Evolutionary conservation across 2,797 vertebrate genomes (phyloP).

Genomic region (Amazona finschi): DNA sequence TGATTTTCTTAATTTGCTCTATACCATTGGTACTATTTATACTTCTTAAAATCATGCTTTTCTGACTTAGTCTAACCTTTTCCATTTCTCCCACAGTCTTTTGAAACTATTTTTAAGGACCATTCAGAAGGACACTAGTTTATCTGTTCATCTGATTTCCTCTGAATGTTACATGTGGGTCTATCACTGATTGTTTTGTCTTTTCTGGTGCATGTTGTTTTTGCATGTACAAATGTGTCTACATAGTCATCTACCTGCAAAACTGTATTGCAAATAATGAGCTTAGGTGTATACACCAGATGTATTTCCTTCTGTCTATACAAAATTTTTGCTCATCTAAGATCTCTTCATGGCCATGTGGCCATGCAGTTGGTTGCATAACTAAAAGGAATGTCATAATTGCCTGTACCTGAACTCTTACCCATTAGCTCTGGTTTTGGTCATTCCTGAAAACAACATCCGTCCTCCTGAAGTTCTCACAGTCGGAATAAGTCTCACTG

Average conservation of each 20-base stretch:
- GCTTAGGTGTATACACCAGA: neutral
- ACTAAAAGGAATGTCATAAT: neutral
- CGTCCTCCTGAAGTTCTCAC: neutral
- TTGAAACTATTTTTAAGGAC: neutral
- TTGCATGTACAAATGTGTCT: neutral
- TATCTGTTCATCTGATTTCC: neutral
- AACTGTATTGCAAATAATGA: neutral
- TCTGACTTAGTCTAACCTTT: neutral
- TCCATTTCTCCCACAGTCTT: neutral
- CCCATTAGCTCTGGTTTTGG: neutral
- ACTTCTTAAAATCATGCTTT: neutral
- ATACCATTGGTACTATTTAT: neutral
- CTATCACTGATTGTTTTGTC: neutral
- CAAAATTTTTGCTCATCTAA: neutral
- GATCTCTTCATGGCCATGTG: neutral
- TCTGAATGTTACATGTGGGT: neutral
- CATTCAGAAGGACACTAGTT: neutral
- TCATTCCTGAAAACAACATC: neutral
- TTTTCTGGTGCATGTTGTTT: neutral
- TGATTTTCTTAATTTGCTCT: neutral
- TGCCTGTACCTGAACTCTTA: neutral
- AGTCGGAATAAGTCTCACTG: neutral
- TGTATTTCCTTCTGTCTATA: neutral
- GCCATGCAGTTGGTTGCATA: neutral
- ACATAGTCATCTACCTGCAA: neutral